These are phyloP conservation scores for Pammene aurita DNA, from an alignment of 2,888 invertebrate species.

Conservation along the genomic window DNA sequence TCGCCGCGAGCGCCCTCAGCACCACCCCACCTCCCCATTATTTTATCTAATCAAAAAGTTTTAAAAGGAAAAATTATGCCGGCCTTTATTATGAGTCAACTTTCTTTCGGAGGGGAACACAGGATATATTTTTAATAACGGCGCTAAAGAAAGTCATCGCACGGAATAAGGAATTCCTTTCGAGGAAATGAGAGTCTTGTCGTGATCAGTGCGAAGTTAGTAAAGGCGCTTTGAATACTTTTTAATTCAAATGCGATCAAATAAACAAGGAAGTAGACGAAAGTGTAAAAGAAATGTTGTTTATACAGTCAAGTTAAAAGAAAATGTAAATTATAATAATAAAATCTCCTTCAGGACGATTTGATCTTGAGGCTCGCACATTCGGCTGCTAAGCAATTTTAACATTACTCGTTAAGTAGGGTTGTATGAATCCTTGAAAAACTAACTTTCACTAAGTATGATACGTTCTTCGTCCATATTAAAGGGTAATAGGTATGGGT, in stretches of 20 bases:
- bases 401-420: no score
- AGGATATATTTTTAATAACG: constrained; percentile 83
- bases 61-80: constrained; percentile 84
- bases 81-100: constrained; percentile 83
- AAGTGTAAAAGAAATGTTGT: constrained; percentile 1
- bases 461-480: no score
- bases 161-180: constrained; percentile 58
- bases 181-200: constrained; percentile 54
- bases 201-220: constrained; percentile 60
- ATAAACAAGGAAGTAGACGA: constrained; percentile 26
- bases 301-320: neutral
- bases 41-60: constrained; percentile 85
- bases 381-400: no score
- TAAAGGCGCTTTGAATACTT: constrained; percentile 44
- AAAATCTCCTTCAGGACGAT: neutral
- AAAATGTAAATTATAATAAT: neutral
- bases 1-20: constrained; percentile 67
- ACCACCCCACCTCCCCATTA: constrained; percentile 78
- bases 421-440: no score
- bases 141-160: constrained; percentile 70
- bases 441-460: no score
- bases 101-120: constrained; percentile 77
- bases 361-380: no score
- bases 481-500: no score
- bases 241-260: constrained; percentile 30